Evolutionary conservation across 1,140 invertebrate species (phyloP).

Genomic region (Palaemon carinicauda): DNA sequence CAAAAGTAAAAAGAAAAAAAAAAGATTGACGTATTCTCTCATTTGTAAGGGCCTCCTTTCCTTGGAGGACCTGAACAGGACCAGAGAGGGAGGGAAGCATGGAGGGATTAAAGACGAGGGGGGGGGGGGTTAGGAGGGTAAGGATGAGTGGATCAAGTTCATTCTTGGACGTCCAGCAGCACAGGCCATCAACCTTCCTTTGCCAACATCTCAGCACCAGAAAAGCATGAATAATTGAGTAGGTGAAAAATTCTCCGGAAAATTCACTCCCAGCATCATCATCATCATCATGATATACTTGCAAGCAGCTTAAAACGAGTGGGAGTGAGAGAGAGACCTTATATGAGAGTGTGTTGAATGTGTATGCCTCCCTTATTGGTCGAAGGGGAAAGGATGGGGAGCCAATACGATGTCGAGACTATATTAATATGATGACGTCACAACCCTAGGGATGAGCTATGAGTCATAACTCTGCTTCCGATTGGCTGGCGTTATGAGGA

Average conservation of each 20-base stretch:
- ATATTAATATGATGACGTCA: slow-evolving; percentile 48
- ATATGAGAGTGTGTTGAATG: not conserved
- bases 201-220: not conserved
- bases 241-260: slow-evolving; percentile 3
- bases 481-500: slow-evolving; percentile 34
- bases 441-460: slow-evolving; percentile 12
- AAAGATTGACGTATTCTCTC: too few species aligned
- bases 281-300: not conserved
- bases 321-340: not conserved
- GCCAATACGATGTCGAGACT: slow-evolving; percentile 11
- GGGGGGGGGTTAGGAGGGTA: too few species aligned
- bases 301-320: not conserved
- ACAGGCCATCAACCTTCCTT: not conserved
- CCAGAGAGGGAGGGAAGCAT: too few species aligned
- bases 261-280: not conserved
- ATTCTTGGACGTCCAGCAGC: too few species aligned
- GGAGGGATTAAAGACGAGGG: too few species aligned
- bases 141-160: too few species aligned
- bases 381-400: not conserved
- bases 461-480: slow-evolving; percentile 3
- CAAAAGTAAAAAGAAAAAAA: too few species aligned
- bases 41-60: too few species aligned
- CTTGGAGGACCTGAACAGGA: too few species aligned
- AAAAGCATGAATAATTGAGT: slow-evolving; percentile 28
- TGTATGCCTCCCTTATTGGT: not conserved